Conservation (phyloP, 2,888 invertebrate genomes). For the Beris morrisii region DNA sequence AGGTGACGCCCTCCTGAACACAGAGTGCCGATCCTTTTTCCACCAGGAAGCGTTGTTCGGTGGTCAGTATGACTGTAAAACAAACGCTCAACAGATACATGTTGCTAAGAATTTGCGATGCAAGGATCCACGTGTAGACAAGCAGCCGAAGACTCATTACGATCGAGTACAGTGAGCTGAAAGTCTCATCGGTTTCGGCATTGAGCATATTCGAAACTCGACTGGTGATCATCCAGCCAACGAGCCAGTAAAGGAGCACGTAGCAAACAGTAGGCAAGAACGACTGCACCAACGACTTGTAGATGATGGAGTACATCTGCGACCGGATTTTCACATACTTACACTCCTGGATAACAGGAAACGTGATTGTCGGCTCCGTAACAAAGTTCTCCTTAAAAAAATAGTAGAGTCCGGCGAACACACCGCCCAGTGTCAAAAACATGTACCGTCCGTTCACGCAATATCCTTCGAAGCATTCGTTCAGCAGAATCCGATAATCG, state of each 20-base stretch:
- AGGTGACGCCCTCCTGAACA: constrained; percentile 54
- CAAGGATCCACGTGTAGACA: constrained; percentile 70
- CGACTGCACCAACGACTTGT: constrained; percentile 63
- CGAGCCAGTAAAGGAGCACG: constrained; percentile 63
- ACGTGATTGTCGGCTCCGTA: constrained; percentile 58
- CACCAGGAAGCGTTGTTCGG: constrained; percentile 69
- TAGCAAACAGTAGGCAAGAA: constrained; percentile 66
- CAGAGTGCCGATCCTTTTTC: constrained; percentile 46
- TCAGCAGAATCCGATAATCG: constrained; percentile 60
- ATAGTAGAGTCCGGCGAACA: constrained; percentile 67
- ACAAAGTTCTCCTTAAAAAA: constrained; percentile 46
- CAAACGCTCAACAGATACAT: constrained; percentile 71
- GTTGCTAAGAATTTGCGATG: constrained; percentile 68
- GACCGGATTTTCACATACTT: constrained; percentile 69
- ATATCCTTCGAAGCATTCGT: constrained; percentile 57
- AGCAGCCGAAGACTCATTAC: constrained; percentile 54
- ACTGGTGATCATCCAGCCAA: constrained; percentile 62
- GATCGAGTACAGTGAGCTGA: constrained; percentile 51
- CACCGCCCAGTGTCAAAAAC: constrained; percentile 68
- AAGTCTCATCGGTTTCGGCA: constrained; percentile 50
- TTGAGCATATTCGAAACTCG: constrained; percentile 60
- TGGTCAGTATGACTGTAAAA: constrained; percentile 71
- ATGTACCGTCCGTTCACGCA: constrained; percentile 70
- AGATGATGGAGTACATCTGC: constrained; percentile 61
- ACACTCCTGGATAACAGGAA: constrained; percentile 71